A percentile compares a stretch with the other conserved stretches of the same genome.
Evolutionary conservation across 1,140 invertebrate species (phyloP).

Genomic region (Aphelenchoides avenae): DNA sequence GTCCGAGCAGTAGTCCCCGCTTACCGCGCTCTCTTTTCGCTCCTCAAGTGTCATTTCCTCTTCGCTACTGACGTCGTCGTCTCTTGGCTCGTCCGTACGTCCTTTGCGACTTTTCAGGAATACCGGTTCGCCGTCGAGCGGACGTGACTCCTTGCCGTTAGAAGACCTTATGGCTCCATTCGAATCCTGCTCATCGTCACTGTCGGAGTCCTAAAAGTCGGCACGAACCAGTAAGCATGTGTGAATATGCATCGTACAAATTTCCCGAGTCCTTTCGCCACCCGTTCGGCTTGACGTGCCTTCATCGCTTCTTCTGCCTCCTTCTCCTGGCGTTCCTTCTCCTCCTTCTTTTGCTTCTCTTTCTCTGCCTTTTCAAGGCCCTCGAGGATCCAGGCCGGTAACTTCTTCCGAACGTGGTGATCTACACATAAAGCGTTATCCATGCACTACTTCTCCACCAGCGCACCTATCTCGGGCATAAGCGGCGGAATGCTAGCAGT

Average conservation of each 20-base stretch:
- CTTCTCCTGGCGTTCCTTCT: conserved; percentile 63
- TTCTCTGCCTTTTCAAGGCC: conserved; percentile 94
- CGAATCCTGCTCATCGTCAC: conserved; percentile 25
- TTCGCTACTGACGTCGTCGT: conserved; percentile 43
- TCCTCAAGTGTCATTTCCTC: conserved; percentile 44
- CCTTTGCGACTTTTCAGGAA: conserved; percentile 24
- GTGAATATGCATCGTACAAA: too few species aligned
- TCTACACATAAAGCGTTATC: conserved; percentile 65
- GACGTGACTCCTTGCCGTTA: conserved; percentile 9
- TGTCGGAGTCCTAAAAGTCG: conserved; percentile 35
- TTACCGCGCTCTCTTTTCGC: conserved; percentile 32
- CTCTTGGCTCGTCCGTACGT: conserved; percentile 10
- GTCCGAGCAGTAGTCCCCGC: not conserved
- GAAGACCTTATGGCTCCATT: conserved; percentile 16
- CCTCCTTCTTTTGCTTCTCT: conserved; percentile 82
- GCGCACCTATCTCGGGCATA: too few species aligned
- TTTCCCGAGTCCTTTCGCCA: conserved; percentile 40
- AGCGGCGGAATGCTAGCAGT: too few species aligned
- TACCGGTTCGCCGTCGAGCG: conserved; percentile 6
- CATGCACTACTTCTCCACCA: too few species aligned
- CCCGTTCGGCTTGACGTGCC: conserved; percentile 20
- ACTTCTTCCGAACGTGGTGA: conserved; percentile 79
- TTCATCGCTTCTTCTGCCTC: conserved; percentile 34
- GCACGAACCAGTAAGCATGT: conserved; percentile 32
- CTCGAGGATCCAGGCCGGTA: conserved; percentile 92